phyloP scores from a whole-genome alignment of 2,113 vertebrate genomes.

The Megalops atlanticus region DNA sequence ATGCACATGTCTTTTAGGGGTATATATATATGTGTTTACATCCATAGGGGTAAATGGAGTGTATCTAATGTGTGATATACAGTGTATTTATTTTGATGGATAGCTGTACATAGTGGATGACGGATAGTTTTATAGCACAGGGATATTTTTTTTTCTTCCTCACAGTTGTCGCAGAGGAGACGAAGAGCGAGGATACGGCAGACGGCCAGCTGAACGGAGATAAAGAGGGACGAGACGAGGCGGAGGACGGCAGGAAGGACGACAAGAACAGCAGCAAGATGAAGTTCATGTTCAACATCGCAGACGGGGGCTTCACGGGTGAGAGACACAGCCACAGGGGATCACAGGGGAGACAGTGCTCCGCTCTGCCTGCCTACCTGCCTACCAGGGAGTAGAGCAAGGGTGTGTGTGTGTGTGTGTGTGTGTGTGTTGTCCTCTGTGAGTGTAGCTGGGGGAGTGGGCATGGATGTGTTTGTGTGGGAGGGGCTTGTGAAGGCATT shows the following conservation, averaged over 20 bases:
- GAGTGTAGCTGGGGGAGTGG: no score
- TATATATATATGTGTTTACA: no score
- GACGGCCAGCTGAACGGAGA: slow-evolving; percentile 86
- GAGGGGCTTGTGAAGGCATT: no score
- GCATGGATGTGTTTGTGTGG: no score
- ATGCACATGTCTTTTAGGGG: no score
- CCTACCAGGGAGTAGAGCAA: not conserved
- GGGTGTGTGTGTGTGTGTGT: not conserved
- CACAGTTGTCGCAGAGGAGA: slow-evolving; percentile 66
- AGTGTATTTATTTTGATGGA: no score
- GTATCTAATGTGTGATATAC: no score
- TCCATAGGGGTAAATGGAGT: no score
- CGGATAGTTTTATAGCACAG: no score
- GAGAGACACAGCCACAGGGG: not conserved
- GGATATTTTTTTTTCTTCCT: no score
- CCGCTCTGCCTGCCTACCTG: not conserved
- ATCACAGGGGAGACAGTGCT: not conserved
- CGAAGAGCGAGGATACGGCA: slow-evolving; percentile 74
- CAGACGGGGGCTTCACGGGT: slow-evolving; percentile 97
- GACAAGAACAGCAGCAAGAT: slow-evolving; percentile 80
- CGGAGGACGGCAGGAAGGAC: slow-evolving; percentile 81
- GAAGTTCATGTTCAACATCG: slow-evolving; percentile 98
- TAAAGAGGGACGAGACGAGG: slow-evolving; percentile 77
- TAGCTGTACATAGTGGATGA: no score
- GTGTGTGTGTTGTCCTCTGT: slow-evolving; percentile 15